phyloP scores from a whole-genome alignment of 2,113 vertebrate species.

The Channa argus region DNA sequence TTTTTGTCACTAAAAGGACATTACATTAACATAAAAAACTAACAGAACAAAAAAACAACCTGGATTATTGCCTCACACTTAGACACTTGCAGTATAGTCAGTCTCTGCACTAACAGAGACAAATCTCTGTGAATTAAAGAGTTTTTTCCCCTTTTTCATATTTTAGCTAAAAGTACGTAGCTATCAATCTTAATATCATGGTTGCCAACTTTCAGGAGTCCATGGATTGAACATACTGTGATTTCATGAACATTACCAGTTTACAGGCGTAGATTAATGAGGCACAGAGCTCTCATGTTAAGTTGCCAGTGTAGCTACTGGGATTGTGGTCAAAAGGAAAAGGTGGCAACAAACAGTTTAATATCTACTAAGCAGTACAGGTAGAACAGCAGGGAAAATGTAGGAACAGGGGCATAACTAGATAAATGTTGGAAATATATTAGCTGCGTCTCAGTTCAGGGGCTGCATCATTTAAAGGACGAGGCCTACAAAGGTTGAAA shows the following conservation, averaged over 20 bases:
- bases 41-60: conserved; percentile 2
- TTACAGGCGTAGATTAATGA: conserved; percentile 47
- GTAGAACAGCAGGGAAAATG: conserved; percentile 34
- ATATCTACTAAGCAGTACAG: conserved; percentile 39
- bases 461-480: too few relatives aligned
- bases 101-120: conserved; percentile 27
- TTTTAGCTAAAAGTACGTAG: background rate
- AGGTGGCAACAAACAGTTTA: conserved; percentile 40
- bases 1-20: conserved; percentile 14
- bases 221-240: conserved; percentile 7
- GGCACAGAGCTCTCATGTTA: conserved; percentile 37
- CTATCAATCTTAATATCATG: conserved; percentile 17
- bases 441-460: too few relatives aligned
- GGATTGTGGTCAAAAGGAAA: conserved; percentile 14
- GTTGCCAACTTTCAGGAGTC: conserved; percentile 12
- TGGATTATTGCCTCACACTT: conserved; percentile 34
- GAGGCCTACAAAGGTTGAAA: too few relatives aligned
- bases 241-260: conserved; percentile 53
- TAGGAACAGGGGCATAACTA: conserved; percentile 6
- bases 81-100: conserved; percentile 6
- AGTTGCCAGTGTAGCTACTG: conserved; percentile 49
- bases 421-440: conserved; percentile 33
- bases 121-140: conserved; percentile 28
- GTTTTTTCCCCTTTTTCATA: too few relatives aligned
- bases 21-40: conserved; percentile 2